Conservation (phyloP, 2,888 invertebrate genomes). For the Archips crataeganus region DNA sequence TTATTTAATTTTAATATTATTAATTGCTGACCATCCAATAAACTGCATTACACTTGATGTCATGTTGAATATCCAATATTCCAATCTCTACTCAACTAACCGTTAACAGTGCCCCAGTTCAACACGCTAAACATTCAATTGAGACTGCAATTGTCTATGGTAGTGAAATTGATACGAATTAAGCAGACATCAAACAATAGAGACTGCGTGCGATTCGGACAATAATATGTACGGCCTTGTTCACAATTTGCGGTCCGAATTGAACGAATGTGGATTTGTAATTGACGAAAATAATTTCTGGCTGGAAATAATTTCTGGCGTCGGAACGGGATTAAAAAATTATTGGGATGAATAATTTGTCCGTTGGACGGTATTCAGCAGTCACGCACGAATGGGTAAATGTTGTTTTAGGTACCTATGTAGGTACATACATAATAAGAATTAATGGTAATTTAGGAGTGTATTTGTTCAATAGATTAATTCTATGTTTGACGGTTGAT, state of each 20-base stretch:
- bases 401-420: background rate
- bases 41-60: background rate
- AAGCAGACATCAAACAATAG: conserved; percentile 42
- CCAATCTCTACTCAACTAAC: conserved; percentile 38
- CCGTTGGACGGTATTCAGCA: background rate
- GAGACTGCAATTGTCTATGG: conserved; percentile 62
- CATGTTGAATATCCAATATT: conserved; percentile 3
- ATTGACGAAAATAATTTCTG: conserved; percentile 29
- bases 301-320: conserved; percentile 5
- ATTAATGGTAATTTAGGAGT: background rate
- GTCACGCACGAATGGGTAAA: background rate
- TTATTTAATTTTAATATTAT: too few relatives aligned
- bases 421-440: background rate
- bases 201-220: conserved; percentile 21
- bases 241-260: conserved; percentile 31
- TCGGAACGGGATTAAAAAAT: conserved; percentile 7
- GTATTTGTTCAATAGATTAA: background rate
- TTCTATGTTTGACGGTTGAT: background rate
- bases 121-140: conserved; percentile 56
- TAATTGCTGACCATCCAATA: too few relatives aligned
- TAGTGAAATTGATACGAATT: conserved; percentile 55
- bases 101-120: conserved; percentile 53
- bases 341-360: background rate
- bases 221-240: conserved; percentile 31
- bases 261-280: conserved; percentile 11